phyloP scores from a whole-genome alignment of 2,113 vertebrate species.

The Aldabrachelys gigantea region DNA sequence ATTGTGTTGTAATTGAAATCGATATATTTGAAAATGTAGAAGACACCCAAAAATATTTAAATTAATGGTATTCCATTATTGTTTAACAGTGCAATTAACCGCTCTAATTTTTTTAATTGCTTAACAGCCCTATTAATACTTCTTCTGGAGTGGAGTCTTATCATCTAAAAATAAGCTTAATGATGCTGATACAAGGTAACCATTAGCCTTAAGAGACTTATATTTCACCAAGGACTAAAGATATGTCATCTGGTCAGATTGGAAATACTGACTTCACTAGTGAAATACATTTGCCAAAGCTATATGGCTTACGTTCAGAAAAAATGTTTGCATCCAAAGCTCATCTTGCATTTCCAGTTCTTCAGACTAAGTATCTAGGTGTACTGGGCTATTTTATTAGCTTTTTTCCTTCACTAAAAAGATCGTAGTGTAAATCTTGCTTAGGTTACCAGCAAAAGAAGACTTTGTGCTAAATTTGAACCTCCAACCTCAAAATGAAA shows the following conservation, averaged over 20 bases:
- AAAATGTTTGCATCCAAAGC: fast-evolving
- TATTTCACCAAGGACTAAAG: not conserved
- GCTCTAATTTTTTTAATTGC: too few species aligned
- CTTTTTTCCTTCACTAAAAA: not conserved
- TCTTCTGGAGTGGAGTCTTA: not conserved
- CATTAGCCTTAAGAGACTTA: not conserved
- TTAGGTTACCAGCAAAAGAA: not conserved
- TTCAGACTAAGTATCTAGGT: not conserved
- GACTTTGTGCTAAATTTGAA: not conserved
- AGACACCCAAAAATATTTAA: too few species aligned
- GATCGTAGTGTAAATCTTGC: not conserved
- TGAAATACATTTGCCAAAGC: not conserved
- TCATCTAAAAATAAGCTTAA: not conserved
- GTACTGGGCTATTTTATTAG: not conserved
- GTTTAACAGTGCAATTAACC: too few species aligned
- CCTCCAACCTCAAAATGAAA: not conserved
- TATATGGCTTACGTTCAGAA: not conserved
- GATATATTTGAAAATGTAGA: too few species aligned
- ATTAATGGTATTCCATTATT: too few species aligned
- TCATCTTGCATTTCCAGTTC: not conserved
- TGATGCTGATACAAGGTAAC: not conserved
- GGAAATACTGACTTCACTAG: not conserved
- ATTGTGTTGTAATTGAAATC: too few species aligned
- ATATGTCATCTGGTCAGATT: not conserved
- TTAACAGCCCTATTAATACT: too few species aligned